Evolutionary conservation across 1,140 invertebrate species (phyloP).

Genomic region (Meloidogyne floridensis): DNA sequence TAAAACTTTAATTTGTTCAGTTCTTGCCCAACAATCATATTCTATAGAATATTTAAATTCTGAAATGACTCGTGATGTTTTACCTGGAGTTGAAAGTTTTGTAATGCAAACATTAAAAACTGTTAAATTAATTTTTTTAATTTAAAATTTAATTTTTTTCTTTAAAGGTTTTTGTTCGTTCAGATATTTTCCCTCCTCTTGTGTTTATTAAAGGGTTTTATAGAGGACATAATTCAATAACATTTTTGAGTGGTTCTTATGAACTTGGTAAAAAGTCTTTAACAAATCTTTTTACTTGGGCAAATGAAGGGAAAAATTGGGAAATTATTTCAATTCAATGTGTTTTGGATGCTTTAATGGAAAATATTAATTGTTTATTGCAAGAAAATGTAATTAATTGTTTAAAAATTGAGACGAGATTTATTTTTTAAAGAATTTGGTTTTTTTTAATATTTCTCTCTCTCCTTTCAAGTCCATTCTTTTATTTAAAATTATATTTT

Average conservation of each 20-base stretch:
- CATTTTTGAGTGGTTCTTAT: slow-evolving; percentile 49
- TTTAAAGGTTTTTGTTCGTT: slow-evolving; percentile 1
- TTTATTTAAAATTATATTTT: neutral
- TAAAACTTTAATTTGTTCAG: slow-evolving; percentile 43
- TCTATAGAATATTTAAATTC: slow-evolving; percentile 49
- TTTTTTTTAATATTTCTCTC: too few relatives aligned
- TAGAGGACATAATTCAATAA: slow-evolving; percentile 49
- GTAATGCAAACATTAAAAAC: slow-evolving; percentile 48
- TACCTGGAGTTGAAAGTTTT: slow-evolving; percentile 50
- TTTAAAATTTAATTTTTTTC: neutral
- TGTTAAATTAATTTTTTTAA: slow-evolving; percentile 2
- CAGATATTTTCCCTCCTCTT: slow-evolving; percentile 20
- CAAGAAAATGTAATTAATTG: neutral
- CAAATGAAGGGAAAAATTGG: slow-evolving; percentile 43
- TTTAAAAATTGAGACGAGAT: neutral
- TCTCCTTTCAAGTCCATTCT: too few relatives aligned
- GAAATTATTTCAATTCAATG: slow-evolving; percentile 37
- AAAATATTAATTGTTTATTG: neutral
- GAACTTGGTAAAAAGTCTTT: slow-evolving; percentile 42
- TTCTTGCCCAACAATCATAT: slow-evolving; percentile 39
- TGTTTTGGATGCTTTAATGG: slow-evolving; percentile 28
- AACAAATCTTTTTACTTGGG: slow-evolving; percentile 42
- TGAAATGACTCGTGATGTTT: slow-evolving; percentile 47
- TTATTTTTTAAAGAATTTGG: too few relatives aligned
- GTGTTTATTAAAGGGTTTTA: slow-evolving; percentile 51